These are phyloP conservation scores for Onthophagus sagittarius DNA, from an alignment of 2,888 invertebrate species.

Conservation along the genomic window DNA sequence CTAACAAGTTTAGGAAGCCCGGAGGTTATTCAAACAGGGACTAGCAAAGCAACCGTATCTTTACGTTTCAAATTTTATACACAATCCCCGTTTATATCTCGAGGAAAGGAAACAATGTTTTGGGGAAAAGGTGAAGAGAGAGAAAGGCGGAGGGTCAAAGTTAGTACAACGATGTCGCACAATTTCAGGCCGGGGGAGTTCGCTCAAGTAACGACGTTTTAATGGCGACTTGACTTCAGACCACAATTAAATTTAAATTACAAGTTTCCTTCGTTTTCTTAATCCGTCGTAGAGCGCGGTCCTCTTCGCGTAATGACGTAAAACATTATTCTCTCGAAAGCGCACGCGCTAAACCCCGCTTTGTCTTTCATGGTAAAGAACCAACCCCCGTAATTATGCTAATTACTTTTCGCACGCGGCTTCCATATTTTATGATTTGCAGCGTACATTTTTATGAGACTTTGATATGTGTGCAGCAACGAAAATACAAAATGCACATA, in stretches of 20 bases:
- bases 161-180: constrained; percentile 5
- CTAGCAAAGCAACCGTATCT: neutral
- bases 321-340: neutral
- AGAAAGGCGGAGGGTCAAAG: constrained; percentile 5
- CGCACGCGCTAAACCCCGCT: neutral
- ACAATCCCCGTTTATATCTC: neutral
- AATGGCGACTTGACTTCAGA: constrained; percentile 13
- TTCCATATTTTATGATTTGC: neutral
- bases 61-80: neutral
- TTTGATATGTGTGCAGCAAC: neutral
- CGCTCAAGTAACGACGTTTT: constrained; percentile 11
- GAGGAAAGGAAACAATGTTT: neutral
- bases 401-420: constrained; percentile 5
- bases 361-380: neutral
- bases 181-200: constrained; percentile 1
- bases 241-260: constrained; percentile 14
- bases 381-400: constrained; percentile 2
- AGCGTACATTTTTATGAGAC: neutral
- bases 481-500: too few relatives aligned
- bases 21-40: neutral
- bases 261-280: constrained; percentile 9
- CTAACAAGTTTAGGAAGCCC: neutral
- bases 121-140: neutral
- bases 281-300: neutral
- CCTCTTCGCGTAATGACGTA: constrained; percentile 12